Base-by-base conservation (phyloP, 53 echinoderm and acorn worm genomes). In the Stichopus horrens region DNA sequence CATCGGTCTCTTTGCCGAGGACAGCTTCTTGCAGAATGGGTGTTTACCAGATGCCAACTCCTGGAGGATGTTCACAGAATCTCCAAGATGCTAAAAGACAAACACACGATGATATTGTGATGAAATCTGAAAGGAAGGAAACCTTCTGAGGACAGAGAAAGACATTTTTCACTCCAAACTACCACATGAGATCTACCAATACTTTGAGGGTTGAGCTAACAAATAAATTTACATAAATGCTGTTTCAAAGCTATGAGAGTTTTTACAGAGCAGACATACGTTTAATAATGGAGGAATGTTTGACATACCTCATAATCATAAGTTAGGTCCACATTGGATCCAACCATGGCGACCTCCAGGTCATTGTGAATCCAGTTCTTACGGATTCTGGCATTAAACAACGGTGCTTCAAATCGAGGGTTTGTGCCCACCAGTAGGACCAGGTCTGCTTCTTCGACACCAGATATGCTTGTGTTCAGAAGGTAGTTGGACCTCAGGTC, bases 351-450 rank as follows among this genome's bases (percentile, higher is more conserved):
- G 1, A 99, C 92, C 58, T 93, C 83, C 7, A 99, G 90, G 76
- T 99, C 99, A 53, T 99, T 99, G 58, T 94, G 94, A 23, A 94
- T 94, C 99, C 99, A 99, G 74, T 94, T 93, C 86, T 99, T 99
- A 55, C 99, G 94, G 21, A 99, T 83, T 14, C 99, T 88, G 59
- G 96, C 96, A 74, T 99, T 99, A 91, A 99, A 99, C 67, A 99
- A 89, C 0, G 99, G 99, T 11, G 99, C 95, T 74, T 96, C 98
- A 76, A 90, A 98, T 5, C 98, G 92, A 18, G 99, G 95, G 83
- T 99, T 99, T 20, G 96, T 93, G 58, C 99, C 99, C 6, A 99
- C 90, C 4, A 99, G 90, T 5, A 99, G 91, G 11, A 99, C 92
- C 5, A 99, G 57, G 88, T 99, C 99, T 59, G 99, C 99, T 57